Evolutionary conservation across 2,888 invertebrate genomes (phyloP), one percentile per base, ranked within the genome.

Genomic region (Noctua janthina): DNA sequence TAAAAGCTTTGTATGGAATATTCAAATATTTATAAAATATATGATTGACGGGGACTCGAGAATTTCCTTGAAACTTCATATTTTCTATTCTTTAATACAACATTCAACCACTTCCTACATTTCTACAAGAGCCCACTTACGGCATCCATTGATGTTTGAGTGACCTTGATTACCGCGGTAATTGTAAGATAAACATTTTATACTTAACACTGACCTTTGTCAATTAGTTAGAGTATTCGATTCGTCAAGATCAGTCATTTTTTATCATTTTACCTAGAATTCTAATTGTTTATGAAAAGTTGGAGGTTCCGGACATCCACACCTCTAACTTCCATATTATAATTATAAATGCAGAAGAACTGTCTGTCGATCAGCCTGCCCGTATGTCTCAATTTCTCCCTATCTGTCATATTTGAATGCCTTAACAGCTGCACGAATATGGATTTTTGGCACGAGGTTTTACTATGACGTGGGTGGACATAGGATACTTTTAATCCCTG

Each of bases 131-230:
- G 78, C 66, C 46, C 75, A 59, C 64, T 81, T 78, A 80, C 79
- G 73, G 80, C 85, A 87, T 91, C 84, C 86, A 92, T 92, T 91
- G 82, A 86, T 89, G 71, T 81, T 64, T 71, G 69, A 80, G 74
- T 83, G 84, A 75, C 96, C 95, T 95, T 95, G 94, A 95, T 94
- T 90, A 89, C 88, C 84, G 82, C 91, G 92, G 91, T 94, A 95
- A 95, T 94, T 95, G 93, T 92, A 91, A 92, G 93, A 91, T 93
- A 95, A 95, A 96, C 92, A 95, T 91, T 88, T 59, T 88, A 90
- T 92, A 93, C 93, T 95, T 91, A 90, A 90, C 87, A 90, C 79
- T 93, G 95, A 95, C 96, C 96, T 96, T 93, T 94, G 89, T 91
- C 92, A 93, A 95, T 95, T 94, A 92, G 92, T 94, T 91, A 92